Conservation (phyloP, 2,797 vertebrate species). For the Nasua narica region DNA sequence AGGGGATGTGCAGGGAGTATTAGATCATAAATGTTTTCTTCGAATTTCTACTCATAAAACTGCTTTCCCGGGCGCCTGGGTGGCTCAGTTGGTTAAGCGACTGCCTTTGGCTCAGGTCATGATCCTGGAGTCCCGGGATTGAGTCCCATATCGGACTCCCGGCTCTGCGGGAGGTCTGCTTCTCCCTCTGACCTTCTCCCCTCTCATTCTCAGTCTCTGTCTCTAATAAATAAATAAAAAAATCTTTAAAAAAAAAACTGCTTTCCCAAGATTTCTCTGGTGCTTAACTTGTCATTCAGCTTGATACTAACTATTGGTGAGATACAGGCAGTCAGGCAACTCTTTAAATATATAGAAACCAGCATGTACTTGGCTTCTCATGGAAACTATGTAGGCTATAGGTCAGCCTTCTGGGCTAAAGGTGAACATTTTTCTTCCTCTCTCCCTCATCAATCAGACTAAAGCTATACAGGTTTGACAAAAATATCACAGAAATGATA, state of each 20-base stretch:
- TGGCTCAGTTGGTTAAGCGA: no score
- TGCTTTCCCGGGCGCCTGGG: no score
- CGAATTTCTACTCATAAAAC: neutral
- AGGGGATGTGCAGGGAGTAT: neutral
- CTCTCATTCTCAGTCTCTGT: no score
- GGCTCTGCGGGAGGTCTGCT: no score
- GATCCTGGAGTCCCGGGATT: no score
- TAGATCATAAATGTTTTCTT: neutral
- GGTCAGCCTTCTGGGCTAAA: neutral
- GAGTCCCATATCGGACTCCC: no score
- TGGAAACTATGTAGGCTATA: neutral
- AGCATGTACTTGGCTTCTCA: neutral
- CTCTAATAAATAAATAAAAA: no score
- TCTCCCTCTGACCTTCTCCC: no score
- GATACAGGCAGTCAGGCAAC: neutral
- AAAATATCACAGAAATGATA: neutral
- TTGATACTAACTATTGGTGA: neutral
- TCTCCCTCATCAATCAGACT: neutral
- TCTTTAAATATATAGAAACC: neutral
- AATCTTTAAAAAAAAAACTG: no score
- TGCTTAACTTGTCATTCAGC: neutral
- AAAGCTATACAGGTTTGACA: neutral
- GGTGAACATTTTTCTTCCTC: neutral
- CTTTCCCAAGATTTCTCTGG: neutral
- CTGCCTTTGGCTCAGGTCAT: no score